Percentiles rank a stretch among this genome's conserved stretches.
Conservation (phyloP, 2,797 vertebrate genomes). For the Melanitta fusca region DNA sequence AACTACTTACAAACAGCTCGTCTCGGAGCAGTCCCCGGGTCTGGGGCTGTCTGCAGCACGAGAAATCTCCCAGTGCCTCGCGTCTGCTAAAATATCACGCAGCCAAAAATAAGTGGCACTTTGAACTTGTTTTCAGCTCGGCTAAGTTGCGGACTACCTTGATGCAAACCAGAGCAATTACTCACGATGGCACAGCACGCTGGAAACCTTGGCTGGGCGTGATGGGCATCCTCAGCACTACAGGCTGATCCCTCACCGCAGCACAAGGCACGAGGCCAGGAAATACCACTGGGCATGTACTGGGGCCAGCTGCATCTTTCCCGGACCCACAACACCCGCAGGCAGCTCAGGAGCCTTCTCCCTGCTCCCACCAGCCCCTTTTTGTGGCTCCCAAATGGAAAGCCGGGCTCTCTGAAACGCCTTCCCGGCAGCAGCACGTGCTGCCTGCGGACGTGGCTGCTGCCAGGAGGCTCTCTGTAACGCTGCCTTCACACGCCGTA, state of each 20-base stretch:
- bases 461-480: neutral
- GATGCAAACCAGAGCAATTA: neutral
- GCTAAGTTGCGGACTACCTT: neutral
- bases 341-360: neutral
- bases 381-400: neutral
- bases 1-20: neutral
- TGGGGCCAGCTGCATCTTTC: neutral
- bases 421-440: accelerated
- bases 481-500: conserved; percentile 2
- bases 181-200: neutral
- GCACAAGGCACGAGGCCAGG: neutral
- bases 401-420: accelerated
- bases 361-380: neutral
- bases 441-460: neutral
- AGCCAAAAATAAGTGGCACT: neutral
- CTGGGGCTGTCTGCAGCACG: neutral
- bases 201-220: neutral
- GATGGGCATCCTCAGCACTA: neutral
- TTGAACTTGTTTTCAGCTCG: neutral
- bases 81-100: neutral
- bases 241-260: accelerated
- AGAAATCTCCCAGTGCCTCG: neutral
- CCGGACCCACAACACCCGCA: neutral
- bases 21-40: neutral
- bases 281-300: neutral